Evolutionary conservation across 1,140 invertebrate species (phyloP), one percentile per base, ranked within the genome.

Genomic region (Anastrepha ludens): DNA sequence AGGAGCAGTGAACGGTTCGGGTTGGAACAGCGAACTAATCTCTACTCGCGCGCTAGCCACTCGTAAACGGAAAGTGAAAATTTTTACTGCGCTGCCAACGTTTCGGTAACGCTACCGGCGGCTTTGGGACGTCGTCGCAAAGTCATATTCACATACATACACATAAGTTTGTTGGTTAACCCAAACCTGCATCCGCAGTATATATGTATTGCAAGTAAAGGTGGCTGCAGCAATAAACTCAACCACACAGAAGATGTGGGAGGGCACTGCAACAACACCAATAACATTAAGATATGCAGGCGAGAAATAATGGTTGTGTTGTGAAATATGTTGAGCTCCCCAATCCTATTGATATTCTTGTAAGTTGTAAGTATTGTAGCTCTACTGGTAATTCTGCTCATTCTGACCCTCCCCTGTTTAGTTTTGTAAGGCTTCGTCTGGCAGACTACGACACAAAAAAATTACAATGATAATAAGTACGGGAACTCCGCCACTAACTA

Each of bases 1-100:
- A 58, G 44, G 8, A 20, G 44, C 6, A 55, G 47, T 11, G 17
- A 81, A 50, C 5, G 11, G n/a, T 81, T 41, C 74, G 67, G 50
- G 74, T 55, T 81, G 41, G 47, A 81, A 81, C 50, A n/a, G 2
- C 74, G 50, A 81, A 81, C 74, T 81, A 81, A 81, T 81, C 74
- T 81, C 74, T 55, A 55, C 20, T 81, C 67, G 67, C 9, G 67
- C 39, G 13, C 39, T 74, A 47, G 67, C n/a, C 67, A 74, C 11
- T 74, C 74, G 74, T 55, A 41, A 86, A 86, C 85, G 58, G 85
- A 86, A 86, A 86, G 85, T 86, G 85, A 86, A 86, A 86, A 64
- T 86, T 86, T 60, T 44, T n/a, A 11, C 85, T 13, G 59, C 29
- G 85, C 59, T 62, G 47, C 74, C 5, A n/a, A 11, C 47, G 74